Evolutionary conservation across 35 echinoderm and acorn worm species (phyloP).

Genomic region (Chiridota heheva): DNA sequence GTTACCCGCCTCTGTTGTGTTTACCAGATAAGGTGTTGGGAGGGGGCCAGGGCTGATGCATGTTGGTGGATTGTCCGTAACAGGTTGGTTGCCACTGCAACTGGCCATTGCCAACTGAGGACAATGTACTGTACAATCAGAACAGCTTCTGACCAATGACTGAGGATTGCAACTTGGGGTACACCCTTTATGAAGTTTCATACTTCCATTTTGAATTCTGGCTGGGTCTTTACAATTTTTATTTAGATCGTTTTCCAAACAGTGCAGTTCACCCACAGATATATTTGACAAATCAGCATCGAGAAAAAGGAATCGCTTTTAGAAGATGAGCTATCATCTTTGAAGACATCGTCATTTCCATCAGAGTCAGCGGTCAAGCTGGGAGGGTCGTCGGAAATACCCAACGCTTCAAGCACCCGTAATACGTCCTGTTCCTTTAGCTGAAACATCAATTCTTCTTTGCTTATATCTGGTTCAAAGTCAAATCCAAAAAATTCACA

Average conservation of each 20-base stretch:
- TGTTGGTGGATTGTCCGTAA: constrained; percentile 14
- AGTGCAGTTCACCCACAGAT: neutral
- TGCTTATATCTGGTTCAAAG: constrained; percentile 38
- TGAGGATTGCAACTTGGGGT: no score
- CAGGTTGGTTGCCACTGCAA: no score
- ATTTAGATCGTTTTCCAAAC: neutral
- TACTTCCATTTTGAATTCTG: neutral
- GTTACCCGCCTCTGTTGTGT: constrained; percentile 17
- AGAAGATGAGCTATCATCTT: constrained; percentile 30
- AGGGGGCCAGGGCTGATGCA: constrained; percentile 37
- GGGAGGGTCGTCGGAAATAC: constrained; percentile 29
- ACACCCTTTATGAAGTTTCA: neutral
- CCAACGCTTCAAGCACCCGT: constrained; percentile 31
- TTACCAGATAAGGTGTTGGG: constrained; percentile 36
- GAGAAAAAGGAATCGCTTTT: constrained; percentile 37
- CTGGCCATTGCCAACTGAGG: no score
- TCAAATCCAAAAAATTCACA: constrained; percentile 43
- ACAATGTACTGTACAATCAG: no score
- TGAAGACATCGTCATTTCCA: constrained; percentile 42
- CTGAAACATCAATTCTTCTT: constrained; percentile 47
- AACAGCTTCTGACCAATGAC: no score
- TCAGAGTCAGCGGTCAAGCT: constrained; percentile 10
- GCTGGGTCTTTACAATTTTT: neutral
- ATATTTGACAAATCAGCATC: constrained; percentile 36
- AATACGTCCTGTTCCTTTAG: constrained; percentile 31